These are phyloP conservation scores for Coranthus polyacanthus DNA, from an alignment of 2,797 vertebrate genomes.

Conservation along the genomic window DNA sequence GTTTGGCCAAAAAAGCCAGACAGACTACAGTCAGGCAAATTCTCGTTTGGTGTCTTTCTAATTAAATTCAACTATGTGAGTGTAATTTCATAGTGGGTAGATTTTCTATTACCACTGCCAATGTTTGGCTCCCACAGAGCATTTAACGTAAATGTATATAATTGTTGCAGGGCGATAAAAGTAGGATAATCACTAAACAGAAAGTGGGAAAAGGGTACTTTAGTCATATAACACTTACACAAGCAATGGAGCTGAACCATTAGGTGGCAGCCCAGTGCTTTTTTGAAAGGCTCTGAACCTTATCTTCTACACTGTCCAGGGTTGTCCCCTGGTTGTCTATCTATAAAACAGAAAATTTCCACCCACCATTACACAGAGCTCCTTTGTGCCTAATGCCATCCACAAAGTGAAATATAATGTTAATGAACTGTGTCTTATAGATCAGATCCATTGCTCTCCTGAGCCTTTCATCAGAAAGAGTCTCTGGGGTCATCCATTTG, in stretches of 20 bases:
- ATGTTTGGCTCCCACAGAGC: slow-evolving; percentile 5
- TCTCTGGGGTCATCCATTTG: slow-evolving; percentile 66
- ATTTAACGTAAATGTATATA: slow-evolving; percentile 12
- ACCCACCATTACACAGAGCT: slow-evolving; percentile 24
- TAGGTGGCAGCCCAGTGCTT: slow-evolving; percentile 79
- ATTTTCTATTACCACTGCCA: slow-evolving; percentile 2
- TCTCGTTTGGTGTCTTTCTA: slow-evolving; percentile 9
- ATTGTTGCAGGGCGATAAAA: background rate
- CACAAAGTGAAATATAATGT: slow-evolving; percentile 67
- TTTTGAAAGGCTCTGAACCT: slow-evolving; percentile 20
- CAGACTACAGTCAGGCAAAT: background rate
- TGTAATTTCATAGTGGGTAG: slow-evolving; percentile 6
- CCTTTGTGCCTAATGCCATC: slow-evolving; percentile 49
- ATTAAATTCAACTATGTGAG: slow-evolving; percentile 34
- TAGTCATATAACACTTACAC: background rate
- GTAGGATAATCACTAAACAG: background rate
- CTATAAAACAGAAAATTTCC: slow-evolving; percentile 40
- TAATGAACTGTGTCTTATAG: slow-evolving; percentile 69
- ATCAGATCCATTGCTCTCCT: slow-evolving; percentile 52
- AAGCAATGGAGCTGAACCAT: slow-evolving; percentile 56
- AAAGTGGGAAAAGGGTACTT: slow-evolving; percentile 4
- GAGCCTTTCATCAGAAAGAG: slow-evolving; percentile 51
- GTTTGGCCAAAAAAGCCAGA: background rate
- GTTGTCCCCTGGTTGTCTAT: slow-evolving; percentile 42
- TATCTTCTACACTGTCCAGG: slow-evolving; percentile 12